Base-by-base conservation (phyloP, 92 coral and sea anemone species). In the Muricea muricata region DNA sequence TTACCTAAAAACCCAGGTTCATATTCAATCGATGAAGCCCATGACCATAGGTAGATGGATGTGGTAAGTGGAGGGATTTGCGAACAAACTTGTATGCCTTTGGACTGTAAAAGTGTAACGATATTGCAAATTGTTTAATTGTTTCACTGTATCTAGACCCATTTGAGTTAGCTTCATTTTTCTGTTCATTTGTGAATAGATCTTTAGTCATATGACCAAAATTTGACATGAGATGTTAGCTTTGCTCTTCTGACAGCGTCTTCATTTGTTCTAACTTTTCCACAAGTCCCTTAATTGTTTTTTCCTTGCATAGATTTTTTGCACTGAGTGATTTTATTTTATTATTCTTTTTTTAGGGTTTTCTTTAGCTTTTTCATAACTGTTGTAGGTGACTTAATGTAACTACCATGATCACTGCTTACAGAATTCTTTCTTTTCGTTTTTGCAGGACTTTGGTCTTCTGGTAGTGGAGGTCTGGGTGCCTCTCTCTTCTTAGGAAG, bases 261-360 rank as follows among this genome's bases (percentile, higher is more conserved):
- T 29, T 65, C 72, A 39, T 39, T 39, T 5, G 5, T 39, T 39
- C 11, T 39, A n/a, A n/a, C n/a, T n/a, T n/a, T n/a, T n/a, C n/a
- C n/a, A n/a, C n/a, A n/a, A n/a, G n/a, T 65, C 2, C 1, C n/a
- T n/a, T n/a, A n/a, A n/a, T n/a, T n/a, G n/a, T n/a, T n/a, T n/a
- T n/a, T n/a, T n/a, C n/a, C n/a, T 13, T 18, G 26, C 72, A 26
- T 65, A 65, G 42, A 65, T 65, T 65, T 29, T 25, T 65, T 2
- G 72, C 42, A 65, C 72, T 65, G 35, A 65, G 72, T 65, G 72
- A 65, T 65, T 65, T 65, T 9, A 65, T 65, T 65, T 1, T 65
- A 14, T 65, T 65, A 65, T 65, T 65, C 42, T n/a, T 65, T 65
- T 65, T 34, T 26, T 34, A 65, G 9, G 26, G 72, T n/a, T n/a